Percentiles rank a stretch among this genome's conserved stretches.
Evolutionary conservation across 2,113 vertebrate genomes (phyloP).

Genomic region (Limnothrissa miodon): DNA sequence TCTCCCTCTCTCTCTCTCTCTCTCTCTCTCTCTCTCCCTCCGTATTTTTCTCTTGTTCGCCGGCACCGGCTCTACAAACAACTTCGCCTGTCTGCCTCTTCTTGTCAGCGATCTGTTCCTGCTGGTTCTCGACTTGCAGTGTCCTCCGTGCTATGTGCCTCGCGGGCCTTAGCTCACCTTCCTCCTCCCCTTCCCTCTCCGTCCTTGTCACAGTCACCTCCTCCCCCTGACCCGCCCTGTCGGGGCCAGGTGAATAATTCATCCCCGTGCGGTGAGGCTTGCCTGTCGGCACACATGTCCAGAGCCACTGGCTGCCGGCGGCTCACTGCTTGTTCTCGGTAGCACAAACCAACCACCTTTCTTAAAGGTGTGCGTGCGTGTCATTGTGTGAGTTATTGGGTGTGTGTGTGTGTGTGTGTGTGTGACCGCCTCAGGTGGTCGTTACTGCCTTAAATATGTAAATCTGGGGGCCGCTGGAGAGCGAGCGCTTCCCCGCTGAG

Average conservation of each 20-base stretch:
- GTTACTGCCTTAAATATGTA: slow-evolving; percentile 44
- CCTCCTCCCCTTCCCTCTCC: not conserved
- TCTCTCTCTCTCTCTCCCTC: not conserved
- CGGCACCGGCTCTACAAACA: not conserved
- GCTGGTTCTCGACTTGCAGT: not conserved
- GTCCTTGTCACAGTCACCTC: slow-evolving; percentile 39
- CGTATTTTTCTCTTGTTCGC: not conserved
- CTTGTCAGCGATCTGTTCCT: not conserved
- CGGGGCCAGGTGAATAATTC: slow-evolving; percentile 47
- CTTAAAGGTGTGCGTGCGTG: not conserved
- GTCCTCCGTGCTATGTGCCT: slow-evolving; percentile 28
- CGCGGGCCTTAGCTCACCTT: not conserved
- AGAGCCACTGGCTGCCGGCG: slow-evolving; percentile 38
- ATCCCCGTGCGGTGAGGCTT: slow-evolving; percentile 35
- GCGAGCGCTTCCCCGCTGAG: slow-evolving; percentile 59
- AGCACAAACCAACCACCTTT: not conserved
- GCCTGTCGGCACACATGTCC: slow-evolving; percentile 33
- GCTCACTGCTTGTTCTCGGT: slow-evolving; percentile 22
- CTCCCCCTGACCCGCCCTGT: slow-evolving; percentile 44
- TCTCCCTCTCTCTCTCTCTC: not conserved
- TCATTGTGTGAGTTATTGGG: not conserved
- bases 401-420: not conserved
- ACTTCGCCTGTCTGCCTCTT: not conserved
- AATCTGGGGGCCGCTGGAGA: not conserved
- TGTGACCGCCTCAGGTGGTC: slow-evolving; percentile 64